Base-by-base conservation (phyloP, 1,140 invertebrate genomes). In the Heliconius hewitsoni region DNA sequence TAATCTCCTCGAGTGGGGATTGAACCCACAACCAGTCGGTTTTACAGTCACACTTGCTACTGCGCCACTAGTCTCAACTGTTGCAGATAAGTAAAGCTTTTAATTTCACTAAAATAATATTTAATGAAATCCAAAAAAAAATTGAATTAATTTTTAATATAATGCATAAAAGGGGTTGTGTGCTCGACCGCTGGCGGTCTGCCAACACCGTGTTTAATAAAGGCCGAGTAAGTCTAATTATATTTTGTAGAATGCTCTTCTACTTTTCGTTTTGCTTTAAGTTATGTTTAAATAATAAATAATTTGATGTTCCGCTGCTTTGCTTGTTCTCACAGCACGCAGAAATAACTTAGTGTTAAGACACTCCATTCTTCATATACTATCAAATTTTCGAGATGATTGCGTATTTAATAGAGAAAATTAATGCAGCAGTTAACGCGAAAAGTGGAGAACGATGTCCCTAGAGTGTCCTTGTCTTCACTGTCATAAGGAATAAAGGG, bases 111-210 rank as follows among this genome's bases (percentile, higher is more conserved):
- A 66, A 66, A 66, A 66, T 23, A 66, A 66, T 27, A 27, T 66
- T 66, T 66, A 3, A 11, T 4, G 11, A 16, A 66, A 66, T 30
- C 23, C 9, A 23, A 30, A 27, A 27, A 66, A 30, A 66, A 4
- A 27, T 6, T 30, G 11, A 66, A 66, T 66, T 27, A 23, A 16
- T 66, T 66, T 66, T 66, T 5, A 27, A 66, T 66, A 66, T 66
- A 30, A 66, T 66, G 60, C 60, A 27, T 66, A 23, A 66, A 27
- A 30, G 60, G 8, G 60, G 60, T 30, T 66, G 27, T 66, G 16
- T 66, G 60, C 23, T 66, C 60, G 60, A 66, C 60, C 60, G 60
- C 60, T 66, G 60, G 60, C 27, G 23, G 60, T 27, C 4, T 66
- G 60, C 60, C 60, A 66, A 30, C 9, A 16, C 27, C 60, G 60